Base-by-base conservation (phyloP, 2,113 vertebrate genomes). In the Labeo rohita region DNA sequence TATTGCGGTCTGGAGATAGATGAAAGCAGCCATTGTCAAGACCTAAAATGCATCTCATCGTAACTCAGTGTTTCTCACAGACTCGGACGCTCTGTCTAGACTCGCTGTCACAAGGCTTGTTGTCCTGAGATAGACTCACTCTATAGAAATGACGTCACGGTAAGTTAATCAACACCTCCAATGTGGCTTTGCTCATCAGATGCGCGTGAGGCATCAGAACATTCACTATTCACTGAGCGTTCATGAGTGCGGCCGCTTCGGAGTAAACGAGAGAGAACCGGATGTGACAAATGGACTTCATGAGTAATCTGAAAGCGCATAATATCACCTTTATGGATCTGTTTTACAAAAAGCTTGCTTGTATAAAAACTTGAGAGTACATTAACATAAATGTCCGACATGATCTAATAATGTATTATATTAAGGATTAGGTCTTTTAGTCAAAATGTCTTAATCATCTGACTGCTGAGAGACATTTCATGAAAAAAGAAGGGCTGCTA, bases 21-120 rank as follows among this genome's bases (percentile, higher is more conserved):
- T 89, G 83, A 87, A 89, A 87, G 78, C 11, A 1, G n/a, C 78
- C 78, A 82, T 85, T 89, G 88, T 85, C 85, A 78, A 56, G 78
- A 78, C 8, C 76, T 84, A 52, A 77, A 84, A 87, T 63, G 47
- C 11, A 78, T 85, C 78, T 77, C 82, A 85, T 81, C 9, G 16
- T 70, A 23, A 83, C 79, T 63, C 63, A 10, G 43, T 10, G 52
- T 74, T 86, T 86, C 56, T 54, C 45, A 18, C 66, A 54, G 75
- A 79, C 63, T 66, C 16, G 54, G 68, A 45, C 74, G 8, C 13
- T 11, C 18, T 73, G 49, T 88, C 78, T 63, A 21, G 73, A 70
- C 66, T 75, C 61, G 3, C 59, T 43, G 61, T 52, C 21, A 80
- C 15, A 47, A 36, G 36, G 47, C 39, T 79, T 68, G 85, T 47